Conservation (phyloP, 2,888 invertebrate genomes). For the Lingula anatina region DNA sequence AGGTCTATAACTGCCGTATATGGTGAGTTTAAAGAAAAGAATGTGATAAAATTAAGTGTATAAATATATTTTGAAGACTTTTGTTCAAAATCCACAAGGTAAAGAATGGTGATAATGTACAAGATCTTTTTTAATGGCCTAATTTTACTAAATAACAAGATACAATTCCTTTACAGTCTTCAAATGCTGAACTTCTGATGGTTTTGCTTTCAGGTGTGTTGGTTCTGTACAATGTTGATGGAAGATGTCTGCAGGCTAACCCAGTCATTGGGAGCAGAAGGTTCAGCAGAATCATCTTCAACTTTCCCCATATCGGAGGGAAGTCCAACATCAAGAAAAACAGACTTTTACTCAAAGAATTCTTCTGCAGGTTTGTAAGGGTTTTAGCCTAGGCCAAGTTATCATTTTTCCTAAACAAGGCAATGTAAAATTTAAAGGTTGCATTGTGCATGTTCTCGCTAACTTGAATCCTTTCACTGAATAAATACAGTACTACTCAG, state of each 20-base stretch:
- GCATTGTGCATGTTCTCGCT: neutral
- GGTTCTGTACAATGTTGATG: constrained; percentile 56
- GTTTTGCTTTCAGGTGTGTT: constrained; percentile 55
- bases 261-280: constrained; percentile 22
- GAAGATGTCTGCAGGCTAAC: constrained; percentile 52
- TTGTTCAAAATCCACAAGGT: too few relatives aligned
- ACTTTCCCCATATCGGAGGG: constrained; percentile 62
- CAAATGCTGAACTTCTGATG: too few relatives aligned
- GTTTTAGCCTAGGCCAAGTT: neutral
- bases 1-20: too few relatives aligned
- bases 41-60: too few relatives aligned
- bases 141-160: too few relatives aligned
- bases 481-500: too few relatives aligned
- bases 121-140: too few relatives aligned
- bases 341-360: constrained; percentile 55
- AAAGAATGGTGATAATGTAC: too few relatives aligned
- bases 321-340: constrained; percentile 61
- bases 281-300: constrained; percentile 59
- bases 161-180: too few relatives aligned
- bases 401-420: neutral
- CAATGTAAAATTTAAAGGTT: neutral
- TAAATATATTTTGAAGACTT: too few relatives aligned
- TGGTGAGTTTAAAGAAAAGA: neutral
- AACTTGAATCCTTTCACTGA: too few relatives aligned
- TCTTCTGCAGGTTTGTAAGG: constrained; percentile 50